Conservation (phyloP, 2,797 vertebrate species). For the Naso thynnoides region DNA sequence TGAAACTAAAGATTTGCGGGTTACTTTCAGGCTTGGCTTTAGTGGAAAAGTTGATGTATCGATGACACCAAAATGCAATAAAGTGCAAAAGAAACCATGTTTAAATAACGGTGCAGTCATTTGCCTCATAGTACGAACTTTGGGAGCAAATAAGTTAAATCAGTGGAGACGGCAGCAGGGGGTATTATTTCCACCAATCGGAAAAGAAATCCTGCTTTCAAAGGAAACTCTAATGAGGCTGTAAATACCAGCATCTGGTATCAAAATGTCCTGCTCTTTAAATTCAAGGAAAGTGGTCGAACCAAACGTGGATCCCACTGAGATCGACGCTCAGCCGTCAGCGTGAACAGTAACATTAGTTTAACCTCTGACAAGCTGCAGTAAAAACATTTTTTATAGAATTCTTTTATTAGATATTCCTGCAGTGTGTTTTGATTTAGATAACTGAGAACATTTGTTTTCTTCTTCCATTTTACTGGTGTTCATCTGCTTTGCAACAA, state of each 20-base stretch:
- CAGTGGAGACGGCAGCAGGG: constrained; percentile 28
- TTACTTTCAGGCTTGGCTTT: too few species aligned
- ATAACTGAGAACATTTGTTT: constrained; percentile 22
- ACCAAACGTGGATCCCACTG: constrained; percentile 12
- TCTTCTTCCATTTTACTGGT: too few species aligned
- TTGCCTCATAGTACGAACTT: not conserved
- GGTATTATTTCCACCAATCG: constrained; percentile 39
- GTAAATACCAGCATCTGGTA: constrained; percentile 58
- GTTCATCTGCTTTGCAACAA: too few species aligned
- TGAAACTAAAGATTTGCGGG: too few species aligned
- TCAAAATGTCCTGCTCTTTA: constrained; percentile 24
- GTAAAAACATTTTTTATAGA: constrained; percentile 33
- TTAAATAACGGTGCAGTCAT: not conserved
- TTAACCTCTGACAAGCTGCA: constrained; percentile 17
- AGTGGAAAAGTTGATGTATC: too few species aligned
- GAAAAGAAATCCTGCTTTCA: constrained; percentile 36
- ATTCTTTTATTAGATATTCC: constrained; percentile 13
- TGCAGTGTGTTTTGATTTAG: not conserved
- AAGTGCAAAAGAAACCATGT: too few species aligned
- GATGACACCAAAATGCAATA: too few species aligned
- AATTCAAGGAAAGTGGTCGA: not conserved
- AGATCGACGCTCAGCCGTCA: not conserved
- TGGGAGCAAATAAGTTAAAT: constrained; percentile 3
- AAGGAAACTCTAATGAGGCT: constrained; percentile 57
- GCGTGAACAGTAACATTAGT: constrained; percentile 17